Conservation (phyloP, 2,888 invertebrate species). For the Ophioninae sp. region DNA sequence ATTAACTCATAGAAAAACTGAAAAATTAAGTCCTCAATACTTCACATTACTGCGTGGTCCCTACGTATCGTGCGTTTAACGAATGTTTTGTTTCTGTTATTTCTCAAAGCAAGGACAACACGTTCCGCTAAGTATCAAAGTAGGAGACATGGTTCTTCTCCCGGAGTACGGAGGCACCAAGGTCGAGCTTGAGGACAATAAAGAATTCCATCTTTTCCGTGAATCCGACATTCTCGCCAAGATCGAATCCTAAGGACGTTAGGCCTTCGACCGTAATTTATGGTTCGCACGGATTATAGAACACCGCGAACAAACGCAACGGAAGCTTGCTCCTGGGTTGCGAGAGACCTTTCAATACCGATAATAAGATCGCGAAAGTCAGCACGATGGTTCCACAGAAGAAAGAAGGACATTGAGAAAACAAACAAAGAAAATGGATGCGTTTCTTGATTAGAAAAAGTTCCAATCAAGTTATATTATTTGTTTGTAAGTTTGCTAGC, state of each 20-base stretch:
- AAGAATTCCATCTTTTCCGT: slow-evolving; percentile 96
- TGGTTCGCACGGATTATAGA: slow-evolving; percentile 47
- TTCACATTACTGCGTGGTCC: too few species aligned
- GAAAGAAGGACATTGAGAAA: neutral
- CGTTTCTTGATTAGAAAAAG: slow-evolving; percentile 30
- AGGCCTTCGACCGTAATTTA: slow-evolving; percentile 66
- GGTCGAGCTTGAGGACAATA: slow-evolving; percentile 92
- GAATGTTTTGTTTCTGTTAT: slow-evolving; percentile 51
- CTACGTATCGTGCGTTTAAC: neutral
- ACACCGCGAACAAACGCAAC: slow-evolving; percentile 18
- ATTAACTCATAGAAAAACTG: too few species aligned
- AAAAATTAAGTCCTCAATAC: too few species aligned
- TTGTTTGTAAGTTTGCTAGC: slow-evolving; percentile 69
- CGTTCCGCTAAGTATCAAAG: slow-evolving; percentile 90
- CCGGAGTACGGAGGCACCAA: slow-evolving; percentile 99
- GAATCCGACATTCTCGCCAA: slow-evolving; percentile 98
- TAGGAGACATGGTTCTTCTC: slow-evolving; percentile 96
- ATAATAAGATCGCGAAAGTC: neutral
- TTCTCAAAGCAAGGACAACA: slow-evolving; percentile 88
- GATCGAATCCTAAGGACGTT: slow-evolving; percentile 83
- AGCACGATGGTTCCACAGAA: slow-evolving; percentile 15
- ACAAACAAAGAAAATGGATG: slow-evolving; percentile 29
- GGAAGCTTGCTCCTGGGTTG: neutral
- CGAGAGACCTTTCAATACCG: slow-evolving; percentile 5
- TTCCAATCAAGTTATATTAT: slow-evolving; percentile 64